These are phyloP conservation scores for Sarcoramphus papa DNA, from an alignment of 2,797 vertebrate genomes.

Conservation along the genomic window DNA sequence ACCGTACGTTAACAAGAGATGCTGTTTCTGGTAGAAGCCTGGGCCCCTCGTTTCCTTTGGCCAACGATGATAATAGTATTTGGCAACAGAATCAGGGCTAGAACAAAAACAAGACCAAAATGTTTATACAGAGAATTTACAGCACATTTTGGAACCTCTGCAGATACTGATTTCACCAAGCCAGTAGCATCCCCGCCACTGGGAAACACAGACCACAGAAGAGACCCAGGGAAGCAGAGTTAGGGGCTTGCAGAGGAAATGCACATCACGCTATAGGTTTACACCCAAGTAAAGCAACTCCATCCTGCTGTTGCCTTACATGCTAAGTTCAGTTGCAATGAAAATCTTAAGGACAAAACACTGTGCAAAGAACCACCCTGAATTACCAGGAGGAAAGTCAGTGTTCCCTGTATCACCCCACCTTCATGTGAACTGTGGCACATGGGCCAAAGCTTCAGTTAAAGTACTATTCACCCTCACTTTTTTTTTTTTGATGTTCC, in stretches of 20 bases:
- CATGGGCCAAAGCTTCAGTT: neutral
- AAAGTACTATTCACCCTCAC: too few relatives aligned
- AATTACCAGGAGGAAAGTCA: neutral
- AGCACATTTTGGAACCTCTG: neutral
- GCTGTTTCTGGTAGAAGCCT: conserved; percentile 12
- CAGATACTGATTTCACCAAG: neutral
- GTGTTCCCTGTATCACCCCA: neutral
- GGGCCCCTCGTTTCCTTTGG: neutral
- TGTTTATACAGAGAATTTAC: neutral
- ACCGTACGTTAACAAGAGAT: neutral
- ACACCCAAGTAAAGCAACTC: neutral
- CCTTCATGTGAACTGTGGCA: neutral
- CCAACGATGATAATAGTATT: neutral
- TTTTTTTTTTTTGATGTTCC: accelerated
- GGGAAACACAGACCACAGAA: neutral
- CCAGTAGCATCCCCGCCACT: neutral
- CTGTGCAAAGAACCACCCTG: neutral
- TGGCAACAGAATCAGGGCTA: neutral
- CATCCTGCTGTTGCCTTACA: neutral
- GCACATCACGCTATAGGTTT: neutral
- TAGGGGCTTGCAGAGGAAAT: neutral
- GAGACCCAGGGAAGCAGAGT: neutral
- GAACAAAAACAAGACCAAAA: conserved; percentile 15
- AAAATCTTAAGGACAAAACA: neutral
- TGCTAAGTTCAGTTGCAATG: neutral